Evolutionary conservation across 53 echinoderm and acorn worm species (phyloP).

Genomic region (Hippasteria phrygiana): DNA sequence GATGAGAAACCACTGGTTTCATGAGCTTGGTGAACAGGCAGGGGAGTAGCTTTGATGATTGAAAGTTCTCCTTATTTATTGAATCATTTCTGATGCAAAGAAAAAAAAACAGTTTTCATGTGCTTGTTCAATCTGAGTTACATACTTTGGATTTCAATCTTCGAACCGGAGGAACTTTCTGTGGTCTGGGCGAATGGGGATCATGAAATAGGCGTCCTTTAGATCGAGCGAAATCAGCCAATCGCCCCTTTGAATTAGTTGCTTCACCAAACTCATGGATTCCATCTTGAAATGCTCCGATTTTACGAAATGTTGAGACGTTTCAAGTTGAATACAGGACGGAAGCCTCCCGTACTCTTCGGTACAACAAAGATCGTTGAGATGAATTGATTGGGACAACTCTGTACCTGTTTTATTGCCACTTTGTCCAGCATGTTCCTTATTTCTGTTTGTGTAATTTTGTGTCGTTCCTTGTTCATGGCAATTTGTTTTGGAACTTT

Average conservation of each 20-base stretch:
- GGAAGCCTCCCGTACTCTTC: slow-evolving; percentile 16
- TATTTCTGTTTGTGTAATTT: background rate
- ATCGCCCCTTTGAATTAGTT: slow-evolving; percentile 4
- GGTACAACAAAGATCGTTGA: slow-evolving; percentile 63
- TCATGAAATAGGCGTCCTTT: slow-evolving; percentile 46
- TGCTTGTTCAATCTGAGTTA: slow-evolving; percentile 49
- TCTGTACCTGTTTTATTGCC: slow-evolving; percentile 13
- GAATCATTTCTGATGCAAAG: slow-evolving; percentile 31
- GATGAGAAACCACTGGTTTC: slow-evolving; percentile 43
- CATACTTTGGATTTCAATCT: slow-evolving; percentile 19
- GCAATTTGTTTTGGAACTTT: slow-evolving; percentile 31
- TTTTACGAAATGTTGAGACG: slow-evolving; percentile 9
- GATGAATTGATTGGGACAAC: slow-evolving; percentile 34
- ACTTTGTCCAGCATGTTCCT: background rate
- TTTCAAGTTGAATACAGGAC: slow-evolving; percentile 4
- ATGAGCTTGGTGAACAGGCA: slow-evolving; percentile 56
- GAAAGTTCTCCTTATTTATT: too few species aligned
- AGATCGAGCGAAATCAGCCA: slow-evolving; percentile 36
- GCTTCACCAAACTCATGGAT: slow-evolving; percentile 4
- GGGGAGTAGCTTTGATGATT: too few species aligned
- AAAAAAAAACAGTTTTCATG: slow-evolving; percentile 46
- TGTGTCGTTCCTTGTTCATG: slow-evolving; percentile 2
- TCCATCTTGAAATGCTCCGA: slow-evolving; percentile 54
- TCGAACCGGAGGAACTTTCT: slow-evolving; percentile 48
- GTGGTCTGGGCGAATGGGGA: slow-evolving; percentile 9